Conservation (phyloP, 2,888 invertebrate species). For the Drosophila mercatorum region DNA sequence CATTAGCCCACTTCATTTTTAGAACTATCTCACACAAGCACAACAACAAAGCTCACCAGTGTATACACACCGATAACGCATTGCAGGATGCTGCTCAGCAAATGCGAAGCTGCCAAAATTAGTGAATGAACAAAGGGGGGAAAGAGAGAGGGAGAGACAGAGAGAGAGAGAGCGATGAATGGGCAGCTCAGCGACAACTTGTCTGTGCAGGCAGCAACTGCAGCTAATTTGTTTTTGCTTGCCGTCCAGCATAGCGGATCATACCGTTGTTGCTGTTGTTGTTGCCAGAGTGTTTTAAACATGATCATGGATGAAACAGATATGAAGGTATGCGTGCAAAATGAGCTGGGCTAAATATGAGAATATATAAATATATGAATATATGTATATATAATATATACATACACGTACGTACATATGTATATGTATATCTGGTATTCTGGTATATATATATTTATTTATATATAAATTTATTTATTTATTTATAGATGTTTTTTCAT, state of each 20-base stretch:
- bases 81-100: not conserved
- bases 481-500: not conserved
- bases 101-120: not conserved
- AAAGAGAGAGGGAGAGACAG: not conserved
- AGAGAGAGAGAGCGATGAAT: not conserved
- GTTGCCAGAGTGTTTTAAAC: conserved; percentile 1
- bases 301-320: conserved; percentile 5
- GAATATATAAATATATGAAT: too few relatives aligned
- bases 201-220: conserved; percentile 5
- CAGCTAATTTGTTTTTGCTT: not conserved
- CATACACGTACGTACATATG: too few relatives aligned
- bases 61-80: not conserved
- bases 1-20: not conserved
- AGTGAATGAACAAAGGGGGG: too few relatives aligned
- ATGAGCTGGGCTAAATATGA: not conserved
- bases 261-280: not conserved
- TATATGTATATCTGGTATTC: not conserved
- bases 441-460: not conserved
- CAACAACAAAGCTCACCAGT: not conserved
- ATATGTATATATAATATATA: not conserved
- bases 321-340: not conserved
- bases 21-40: not conserved
- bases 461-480: not conserved
- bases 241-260: not conserved
- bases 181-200: conserved; percentile 14